phyloP scores from a whole-genome alignment of 2,797 vertebrate genomes.

The Crypturellus tataupa region DNA sequence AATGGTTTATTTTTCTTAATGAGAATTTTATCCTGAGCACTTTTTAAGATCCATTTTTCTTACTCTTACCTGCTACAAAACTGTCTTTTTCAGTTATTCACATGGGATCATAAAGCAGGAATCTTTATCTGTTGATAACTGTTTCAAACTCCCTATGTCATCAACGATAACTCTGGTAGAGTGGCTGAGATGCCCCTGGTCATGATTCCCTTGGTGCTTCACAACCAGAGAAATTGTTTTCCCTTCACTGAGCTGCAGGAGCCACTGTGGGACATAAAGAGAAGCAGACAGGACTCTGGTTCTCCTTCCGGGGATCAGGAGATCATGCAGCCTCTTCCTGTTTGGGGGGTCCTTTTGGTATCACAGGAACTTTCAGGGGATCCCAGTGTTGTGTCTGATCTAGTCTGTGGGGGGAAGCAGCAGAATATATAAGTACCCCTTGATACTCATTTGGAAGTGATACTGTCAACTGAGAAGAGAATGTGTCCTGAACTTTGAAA shows the following conservation, averaged over 20 bases:
- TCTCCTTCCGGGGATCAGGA: neutral
- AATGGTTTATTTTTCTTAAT: neutral
- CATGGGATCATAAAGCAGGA: neutral
- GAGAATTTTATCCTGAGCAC: neutral
- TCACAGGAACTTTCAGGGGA: neutral
- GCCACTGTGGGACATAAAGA: neutral
- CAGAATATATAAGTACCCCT: neutral
- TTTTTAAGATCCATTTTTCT: neutral
- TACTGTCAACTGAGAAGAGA: neutral
- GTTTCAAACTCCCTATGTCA: neutral
- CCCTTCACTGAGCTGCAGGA: neutral
- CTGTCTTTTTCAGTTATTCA: neutral
- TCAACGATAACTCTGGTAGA: neutral
- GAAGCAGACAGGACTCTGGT: neutral
- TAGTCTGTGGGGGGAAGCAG: neutral
- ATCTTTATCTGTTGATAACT: neutral
- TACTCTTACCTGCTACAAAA: neutral
- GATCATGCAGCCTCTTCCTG: rapidly evolving
- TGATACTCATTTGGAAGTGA: neutral
- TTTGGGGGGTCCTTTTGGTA: neutral
- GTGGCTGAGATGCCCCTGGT: neutral
- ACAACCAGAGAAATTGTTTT: neutral
- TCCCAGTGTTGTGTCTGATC: neutral
- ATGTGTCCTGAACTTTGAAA: neutral
- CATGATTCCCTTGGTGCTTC: neutral